Evolutionary conservation across 2,888 invertebrate species (phyloP), one percentile per base, ranked within the genome.

Genomic region (Gibbula magus): DNA sequence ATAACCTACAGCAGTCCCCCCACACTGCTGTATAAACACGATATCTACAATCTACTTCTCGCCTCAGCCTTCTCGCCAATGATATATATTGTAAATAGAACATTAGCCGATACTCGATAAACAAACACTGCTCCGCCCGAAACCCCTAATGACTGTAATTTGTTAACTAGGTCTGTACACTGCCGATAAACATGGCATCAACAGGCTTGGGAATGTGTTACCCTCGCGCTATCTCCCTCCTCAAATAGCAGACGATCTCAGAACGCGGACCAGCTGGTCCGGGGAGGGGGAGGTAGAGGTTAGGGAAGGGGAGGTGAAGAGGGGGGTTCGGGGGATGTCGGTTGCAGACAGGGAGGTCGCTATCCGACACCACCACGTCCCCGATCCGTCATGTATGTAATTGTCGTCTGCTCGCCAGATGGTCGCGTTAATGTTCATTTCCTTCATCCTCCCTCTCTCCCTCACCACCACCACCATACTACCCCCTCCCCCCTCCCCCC

Each of bases 31-130:
- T 61, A 25, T 61, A 61, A 61, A 61, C 61, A 61, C 22, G 61
- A 61, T 61, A 61, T 61, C 61, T 61, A 22, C 29, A 22, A 29
- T 61, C 25, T 29, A 61, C 61, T 61, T 32, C 25, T 7, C 16
- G 61, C 16, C 61, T 45, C 16, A 61, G 10, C 61, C 13, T 61
- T 61, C 61, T 16, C n/a, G 25, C 29, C 25, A 61, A 61, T 61
- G 61, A 61, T 61, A 61, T 61, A 61, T 61, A 61, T 61, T 61
- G 61, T 61, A 61, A 61, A 61, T 32, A 61, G 61, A 22, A 61
- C 61, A 61, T 61, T 61, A 61, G 61, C 25, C 61, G 61, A 61
- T 25, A 29, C 29, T 61, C 13, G 29, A 29, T 29, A 61, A 61
- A 61, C 61, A 61, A 61, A 61, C 61, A 61, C 61, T 61, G 22